Evolutionary conservation across 2,797 vertebrate species (phyloP).

Genomic region (Hydrolagus colliei): DNA sequence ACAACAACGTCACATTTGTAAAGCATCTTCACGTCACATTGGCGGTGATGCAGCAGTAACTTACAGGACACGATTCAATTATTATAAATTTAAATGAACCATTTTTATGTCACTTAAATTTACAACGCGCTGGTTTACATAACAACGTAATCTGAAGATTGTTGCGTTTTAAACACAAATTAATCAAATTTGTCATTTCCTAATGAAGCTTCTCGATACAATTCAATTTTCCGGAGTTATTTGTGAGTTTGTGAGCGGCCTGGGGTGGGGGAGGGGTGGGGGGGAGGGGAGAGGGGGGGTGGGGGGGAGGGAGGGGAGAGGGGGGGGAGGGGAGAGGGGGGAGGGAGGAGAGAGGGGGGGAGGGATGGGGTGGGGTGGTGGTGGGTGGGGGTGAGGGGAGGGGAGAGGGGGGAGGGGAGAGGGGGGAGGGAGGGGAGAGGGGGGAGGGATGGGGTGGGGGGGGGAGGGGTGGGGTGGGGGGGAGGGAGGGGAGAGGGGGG

Average conservation of each 20-base stretch:
- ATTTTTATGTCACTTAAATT: neutral
- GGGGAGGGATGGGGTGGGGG: conserved; percentile 45
- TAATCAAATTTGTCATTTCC: neutral
- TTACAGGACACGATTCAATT: neutral
- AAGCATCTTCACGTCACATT: neutral
- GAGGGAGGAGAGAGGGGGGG: conserved; percentile 63
- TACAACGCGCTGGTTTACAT: neutral
- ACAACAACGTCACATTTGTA: no score
- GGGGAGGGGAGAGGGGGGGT: conserved; percentile 52
- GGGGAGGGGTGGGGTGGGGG: conserved; percentile 44
- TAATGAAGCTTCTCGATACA: neutral
- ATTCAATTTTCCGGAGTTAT: conserved; percentile 55
- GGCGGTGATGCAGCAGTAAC: neutral
- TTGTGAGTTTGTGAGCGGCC: conserved; percentile 54
- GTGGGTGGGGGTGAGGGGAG: conserved; percentile 43
- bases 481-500: no score
- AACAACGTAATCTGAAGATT: neutral
- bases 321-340: conserved; percentile 43
- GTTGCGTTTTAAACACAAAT: neutral
- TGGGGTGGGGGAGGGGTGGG: no score
- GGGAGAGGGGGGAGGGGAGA: conserved; percentile 49
- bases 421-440: no score
- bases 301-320: conserved; percentile 49
- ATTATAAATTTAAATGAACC: neutral
- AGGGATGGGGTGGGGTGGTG: no score